Evolutionary conservation across 2,888 invertebrate species (phyloP).

Genomic region (Standfussiana lucernea): DNA sequence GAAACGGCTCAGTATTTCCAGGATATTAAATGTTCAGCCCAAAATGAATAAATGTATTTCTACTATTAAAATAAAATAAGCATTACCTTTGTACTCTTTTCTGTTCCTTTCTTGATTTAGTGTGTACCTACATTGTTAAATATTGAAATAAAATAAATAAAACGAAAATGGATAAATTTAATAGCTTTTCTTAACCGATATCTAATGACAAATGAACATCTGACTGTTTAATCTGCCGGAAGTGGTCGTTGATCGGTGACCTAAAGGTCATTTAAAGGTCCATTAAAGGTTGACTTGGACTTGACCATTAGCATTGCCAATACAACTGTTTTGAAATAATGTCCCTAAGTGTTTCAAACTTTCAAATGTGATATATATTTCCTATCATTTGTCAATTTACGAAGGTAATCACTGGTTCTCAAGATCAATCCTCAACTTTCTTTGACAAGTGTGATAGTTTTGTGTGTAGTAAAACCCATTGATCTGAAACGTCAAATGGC

Average conservation of each 20-base stretch:
- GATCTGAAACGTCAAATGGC: not conserved
- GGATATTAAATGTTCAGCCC: not conserved
- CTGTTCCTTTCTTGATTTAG: no score
- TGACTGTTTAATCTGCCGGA: not conserved
- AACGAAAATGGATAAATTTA: not conserved
- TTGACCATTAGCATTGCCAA: conserved; percentile 19
- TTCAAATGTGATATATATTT: not conserved
- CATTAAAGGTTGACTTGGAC: conserved; percentile 8
- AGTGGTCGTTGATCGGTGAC: conserved; percentile 1
- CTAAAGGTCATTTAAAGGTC: conserved; percentile 15
- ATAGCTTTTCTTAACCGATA: not conserved
- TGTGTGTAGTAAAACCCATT: not conserved
- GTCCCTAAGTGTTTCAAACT: conserved; percentile 3
- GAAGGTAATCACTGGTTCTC: not conserved
- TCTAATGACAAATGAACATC: not conserved
- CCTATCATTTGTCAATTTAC: not conserved
- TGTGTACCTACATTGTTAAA: no score
- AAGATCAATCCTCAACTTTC: not conserved
- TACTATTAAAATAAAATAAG: no score
- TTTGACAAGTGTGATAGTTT: not conserved
- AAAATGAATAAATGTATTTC: not conserved
- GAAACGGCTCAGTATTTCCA: not conserved
- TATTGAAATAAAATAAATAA: no score
- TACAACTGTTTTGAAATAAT: not conserved
- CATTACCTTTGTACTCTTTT: no score